A percentile compares a stretch with the other conserved stretches of the same genome.
Evolutionary conservation across 2,797 vertebrate species (phyloP).

Genomic region (Cynodonichthys magdalenae): DNA sequence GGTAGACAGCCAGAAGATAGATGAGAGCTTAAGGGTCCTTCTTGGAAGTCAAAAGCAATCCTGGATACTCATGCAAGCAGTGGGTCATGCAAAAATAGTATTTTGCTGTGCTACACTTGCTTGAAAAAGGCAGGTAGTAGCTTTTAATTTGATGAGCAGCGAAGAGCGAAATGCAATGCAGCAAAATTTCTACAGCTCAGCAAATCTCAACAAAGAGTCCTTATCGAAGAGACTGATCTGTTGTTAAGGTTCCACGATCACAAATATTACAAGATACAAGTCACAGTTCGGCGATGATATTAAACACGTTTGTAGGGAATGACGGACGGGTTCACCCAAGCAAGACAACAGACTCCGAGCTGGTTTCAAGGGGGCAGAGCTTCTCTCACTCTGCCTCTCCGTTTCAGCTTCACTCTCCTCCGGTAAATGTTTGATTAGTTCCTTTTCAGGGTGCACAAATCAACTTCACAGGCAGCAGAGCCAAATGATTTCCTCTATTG

Average conservation of each 20-base stretch:
- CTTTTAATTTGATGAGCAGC: constrained; percentile 33
- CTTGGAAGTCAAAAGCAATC: constrained; percentile 67
- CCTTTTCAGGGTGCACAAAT: constrained; percentile 44
- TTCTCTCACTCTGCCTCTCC: constrained; percentile 25
- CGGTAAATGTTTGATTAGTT: constrained; percentile 57
- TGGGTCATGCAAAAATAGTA: constrained; percentile 61
- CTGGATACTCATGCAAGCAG: constrained; percentile 60
- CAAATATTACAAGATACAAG: constrained; percentile 30
- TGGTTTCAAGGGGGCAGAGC: constrained; percentile 17
- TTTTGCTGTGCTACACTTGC: constrained; percentile 16
- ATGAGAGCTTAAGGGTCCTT: constrained; percentile 60
- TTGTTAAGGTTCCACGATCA: constrained; percentile 36
- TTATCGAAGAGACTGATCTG: constrained; percentile 16
- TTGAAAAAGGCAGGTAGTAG: constrained; percentile 38
- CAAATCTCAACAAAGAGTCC: constrained; percentile 30
- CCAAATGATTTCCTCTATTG: constrained; percentile 28
- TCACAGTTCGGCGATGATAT: constrained; percentile 34
- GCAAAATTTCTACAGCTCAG: constrained; percentile 24
- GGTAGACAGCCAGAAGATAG: constrained; percentile 64
- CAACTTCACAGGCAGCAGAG: constrained; percentile 34
- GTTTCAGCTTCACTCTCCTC: constrained; percentile 40
- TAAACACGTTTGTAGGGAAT: constrained; percentile 32
- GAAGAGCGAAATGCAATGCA: constrained; percentile 2
- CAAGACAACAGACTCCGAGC: constrained; percentile 20
- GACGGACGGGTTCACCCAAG: constrained; percentile 31